These are phyloP conservation scores for Sinocyclocheilus anshuiensis DNA, from an alignment of 2,113 vertebrate genomes.

Conservation along the genomic window DNA sequence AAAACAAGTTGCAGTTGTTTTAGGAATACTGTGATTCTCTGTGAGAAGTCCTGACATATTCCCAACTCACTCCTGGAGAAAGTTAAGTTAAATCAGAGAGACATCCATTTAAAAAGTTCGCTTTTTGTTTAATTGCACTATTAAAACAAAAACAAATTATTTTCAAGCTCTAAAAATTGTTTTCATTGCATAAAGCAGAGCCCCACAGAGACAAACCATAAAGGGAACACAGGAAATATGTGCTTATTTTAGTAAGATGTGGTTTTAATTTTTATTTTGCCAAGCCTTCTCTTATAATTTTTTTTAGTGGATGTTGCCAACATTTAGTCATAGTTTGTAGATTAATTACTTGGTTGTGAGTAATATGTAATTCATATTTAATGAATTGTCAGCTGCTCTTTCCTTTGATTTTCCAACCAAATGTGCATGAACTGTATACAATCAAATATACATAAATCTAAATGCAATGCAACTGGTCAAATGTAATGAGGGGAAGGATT, in stretches of 20 bases:
- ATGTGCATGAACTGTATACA: background rate
- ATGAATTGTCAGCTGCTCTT: background rate
- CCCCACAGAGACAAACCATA: background rate
- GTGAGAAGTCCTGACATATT: background rate
- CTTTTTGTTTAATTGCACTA: background rate
- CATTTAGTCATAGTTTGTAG: background rate
- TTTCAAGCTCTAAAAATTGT: background rate
- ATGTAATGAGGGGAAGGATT: slow-evolving; percentile 27
- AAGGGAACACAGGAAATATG: background rate
- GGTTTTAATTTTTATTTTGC: background rate
- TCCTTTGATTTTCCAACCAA: background rate
- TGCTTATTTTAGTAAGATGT: background rate
- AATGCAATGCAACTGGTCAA: slow-evolving; percentile 10
- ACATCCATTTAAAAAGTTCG: background rate
- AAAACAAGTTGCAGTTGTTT: background rate
- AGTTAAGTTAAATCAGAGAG: background rate
- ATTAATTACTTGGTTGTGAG: background rate
- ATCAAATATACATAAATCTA: slow-evolving; percentile 14
- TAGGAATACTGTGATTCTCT: background rate
- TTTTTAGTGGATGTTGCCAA: background rate
- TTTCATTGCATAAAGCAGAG: slow-evolving; percentile 14
- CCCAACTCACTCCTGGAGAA: background rate
- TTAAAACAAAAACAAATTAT: background rate
- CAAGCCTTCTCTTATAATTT: background rate
- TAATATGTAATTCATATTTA: background rate